Conservation (phyloP, 2,888 invertebrate species). For the Pharmacophagus antenor region DNA sequence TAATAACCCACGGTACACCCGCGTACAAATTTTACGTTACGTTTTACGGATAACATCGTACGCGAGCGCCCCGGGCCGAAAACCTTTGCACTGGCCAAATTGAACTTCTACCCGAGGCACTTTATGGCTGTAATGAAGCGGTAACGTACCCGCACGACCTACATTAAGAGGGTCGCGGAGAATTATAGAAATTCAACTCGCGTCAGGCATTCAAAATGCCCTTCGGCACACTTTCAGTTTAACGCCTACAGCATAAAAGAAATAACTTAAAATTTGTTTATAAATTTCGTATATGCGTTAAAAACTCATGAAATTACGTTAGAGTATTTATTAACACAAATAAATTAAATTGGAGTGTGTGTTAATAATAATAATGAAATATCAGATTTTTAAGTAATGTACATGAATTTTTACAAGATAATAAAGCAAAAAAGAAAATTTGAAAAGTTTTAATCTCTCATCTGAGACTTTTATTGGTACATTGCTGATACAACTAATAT, state of each 20-base stretch:
- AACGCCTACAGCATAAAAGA: background rate
- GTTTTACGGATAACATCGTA: slow-evolving; percentile 5
- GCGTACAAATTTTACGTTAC: background rate
- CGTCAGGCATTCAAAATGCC: background rate
- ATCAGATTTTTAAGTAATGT: too few species aligned
- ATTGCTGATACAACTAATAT: too few species aligned
- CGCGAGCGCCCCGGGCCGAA: background rate
- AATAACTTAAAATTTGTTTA: background rate
- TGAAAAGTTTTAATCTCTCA: too few species aligned
- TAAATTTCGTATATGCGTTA: background rate
- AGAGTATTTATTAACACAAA: too few species aligned
- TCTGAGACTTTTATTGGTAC: too few species aligned
- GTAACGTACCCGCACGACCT: slow-evolving; percentile 8
- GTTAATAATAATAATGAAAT: too few species aligned
- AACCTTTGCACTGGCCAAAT: slow-evolving; percentile 11
- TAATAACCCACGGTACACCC: background rate
- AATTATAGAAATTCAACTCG: slow-evolving; percentile 10
- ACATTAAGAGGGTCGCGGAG: slow-evolving; percentile 10
- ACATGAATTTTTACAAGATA: too few species aligned
- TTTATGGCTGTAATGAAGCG: slow-evolving; percentile 10
- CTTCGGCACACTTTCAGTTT: background rate
- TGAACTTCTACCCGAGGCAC: slow-evolving; percentile 22
- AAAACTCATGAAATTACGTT: too few species aligned
- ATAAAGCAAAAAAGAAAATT: background rate
- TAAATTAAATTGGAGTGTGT: too few species aligned